Evolutionary conservation across 1,140 invertebrate species (phyloP), one percentile per base, ranked within the genome.

Genomic region (Sarcophaga bullata): DNA sequence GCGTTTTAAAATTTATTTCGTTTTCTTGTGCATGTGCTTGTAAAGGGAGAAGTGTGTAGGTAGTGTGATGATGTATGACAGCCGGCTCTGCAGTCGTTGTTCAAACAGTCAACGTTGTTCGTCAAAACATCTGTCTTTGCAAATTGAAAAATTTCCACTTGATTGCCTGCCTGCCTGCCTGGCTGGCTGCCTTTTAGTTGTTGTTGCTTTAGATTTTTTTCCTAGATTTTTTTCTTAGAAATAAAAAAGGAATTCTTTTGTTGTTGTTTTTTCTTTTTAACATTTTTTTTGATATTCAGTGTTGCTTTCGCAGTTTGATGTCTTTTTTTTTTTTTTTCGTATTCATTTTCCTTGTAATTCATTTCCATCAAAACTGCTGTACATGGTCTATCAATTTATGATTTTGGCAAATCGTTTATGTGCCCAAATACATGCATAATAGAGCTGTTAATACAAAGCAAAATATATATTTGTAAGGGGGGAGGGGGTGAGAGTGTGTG

Each of bases 141-240:
- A 76, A 76, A 76, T 76, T 76, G 73, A 76, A 76, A 76, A n/a
- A 76, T 76, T 76, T 76, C 73, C 73, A 76, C 47, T 49, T 76
- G 73, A 76, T 76, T 76, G 73, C 73, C 15, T n/a, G 8, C 19
- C 19, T 68, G 6, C 15, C 8, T 68, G 9, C 15, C 15, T 68
- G 15, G n/a, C n/a, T n/a, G n/a, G n/a, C n/a, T n/a, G n/a, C n/a
- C n/a, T n/a, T 76, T 11, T 73, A 46, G 73, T 73, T 73, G 52
- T 37, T 37, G 62, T 68, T 68, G 62, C 62, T 19, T 68, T 68
- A 68, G 62, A n/a, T 19, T 68, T 68, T 68, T n/a, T 19, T n/a
- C n/a, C n/a, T 68, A 68, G 62, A n/a, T n/a, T n/a, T 68, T 68
- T 68, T 37, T 37, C 25, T 37, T 37, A 37, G 25, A 37, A 37